Conservation (phyloP, 37 sponge, comb jelly and placozoan genomes). For the Spongia lamella region DNA sequence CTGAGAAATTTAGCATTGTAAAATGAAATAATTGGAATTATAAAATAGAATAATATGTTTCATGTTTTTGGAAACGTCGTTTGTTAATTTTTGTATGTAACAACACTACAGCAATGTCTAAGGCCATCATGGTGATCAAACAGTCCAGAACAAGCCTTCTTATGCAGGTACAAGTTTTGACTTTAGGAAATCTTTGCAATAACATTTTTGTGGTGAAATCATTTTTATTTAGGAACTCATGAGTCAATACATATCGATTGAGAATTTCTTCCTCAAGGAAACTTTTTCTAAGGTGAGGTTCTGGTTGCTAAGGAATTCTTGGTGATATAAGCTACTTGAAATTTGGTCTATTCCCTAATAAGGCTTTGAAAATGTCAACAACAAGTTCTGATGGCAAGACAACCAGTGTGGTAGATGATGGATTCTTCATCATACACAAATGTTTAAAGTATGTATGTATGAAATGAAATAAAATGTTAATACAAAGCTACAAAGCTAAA, state of each 20-base stretch:
- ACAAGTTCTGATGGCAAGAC: slow-evolving; percentile 46
- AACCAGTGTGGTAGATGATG: slow-evolving; percentile 84
- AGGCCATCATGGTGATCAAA: neutral
- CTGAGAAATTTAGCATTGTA: no score
- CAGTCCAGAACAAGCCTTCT: slow-evolving; percentile 10
- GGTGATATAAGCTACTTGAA: no score
- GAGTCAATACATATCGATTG: slow-evolving; percentile 70
- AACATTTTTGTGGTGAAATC: slow-evolving; percentile 2
- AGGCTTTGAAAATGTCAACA: slow-evolving; percentile 66
- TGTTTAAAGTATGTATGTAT: slow-evolving; percentile 49
- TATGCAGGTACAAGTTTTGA: slow-evolving; percentile 34
- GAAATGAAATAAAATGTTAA: no score
- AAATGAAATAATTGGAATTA: slow-evolving; percentile 62
- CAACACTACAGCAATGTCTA: neutral
- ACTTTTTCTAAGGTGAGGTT: slow-evolving; percentile 66
- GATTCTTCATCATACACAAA: slow-evolving; percentile 86
- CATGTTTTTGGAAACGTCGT: slow-evolving; percentile 54
- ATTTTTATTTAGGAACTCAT: slow-evolving; percentile 79
- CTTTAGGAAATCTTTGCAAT: neutral
- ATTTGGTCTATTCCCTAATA: no score
- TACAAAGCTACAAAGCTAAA: no score
- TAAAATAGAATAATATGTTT: slow-evolving; percentile 75
- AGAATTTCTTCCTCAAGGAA: slow-evolving; percentile 85
- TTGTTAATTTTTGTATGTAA: no score
- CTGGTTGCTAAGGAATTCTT: neutral